Evolutionary conservation across 1,140 invertebrate species (phyloP).

Genomic region (Tetragnatha versicolor): DNA sequence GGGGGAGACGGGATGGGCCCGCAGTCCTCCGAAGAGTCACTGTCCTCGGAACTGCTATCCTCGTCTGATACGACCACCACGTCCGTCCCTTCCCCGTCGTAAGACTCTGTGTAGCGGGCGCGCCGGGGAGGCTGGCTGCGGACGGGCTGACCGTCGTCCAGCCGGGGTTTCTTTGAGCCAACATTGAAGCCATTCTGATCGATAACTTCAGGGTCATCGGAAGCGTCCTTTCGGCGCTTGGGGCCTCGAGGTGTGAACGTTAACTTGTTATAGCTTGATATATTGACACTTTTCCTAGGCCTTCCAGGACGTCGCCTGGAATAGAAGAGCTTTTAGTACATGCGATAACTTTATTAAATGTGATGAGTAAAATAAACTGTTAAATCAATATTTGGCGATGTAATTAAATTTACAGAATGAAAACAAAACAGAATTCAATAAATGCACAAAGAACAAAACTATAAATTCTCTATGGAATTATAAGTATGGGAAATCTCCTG

Average conservation of each 20-base stretch:
- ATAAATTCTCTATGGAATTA: too few relatives aligned
- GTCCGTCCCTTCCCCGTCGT: constrained; percentile 10
- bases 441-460: too few relatives aligned
- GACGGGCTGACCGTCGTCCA: not conserved
- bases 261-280: not conserved
- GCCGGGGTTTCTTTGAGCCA: constrained; percentile 16
- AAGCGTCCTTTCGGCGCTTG: not conserved
- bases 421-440: too few relatives aligned
- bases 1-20: constrained; percentile 26
- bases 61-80: constrained; percentile 37
- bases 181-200: constrained; percentile 14
- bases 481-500: too few relatives aligned
- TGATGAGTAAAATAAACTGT: too few relatives aligned
- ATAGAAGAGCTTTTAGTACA: too few relatives aligned
- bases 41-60: not conserved
- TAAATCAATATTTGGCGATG: too few relatives aligned
- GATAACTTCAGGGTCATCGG: constrained; percentile 30
- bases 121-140: constrained; percentile 30
- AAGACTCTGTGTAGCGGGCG: constrained; percentile 45
- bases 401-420: too few relatives aligned
- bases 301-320: constrained; percentile 16
- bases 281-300: constrained; percentile 2
- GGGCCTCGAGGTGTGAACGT: not conserved
- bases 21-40: constrained; percentile 34
- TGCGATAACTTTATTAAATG: too few relatives aligned